Conservation (phyloP, 2,797 vertebrate genomes). For the Neoniphon sammara region DNA sequence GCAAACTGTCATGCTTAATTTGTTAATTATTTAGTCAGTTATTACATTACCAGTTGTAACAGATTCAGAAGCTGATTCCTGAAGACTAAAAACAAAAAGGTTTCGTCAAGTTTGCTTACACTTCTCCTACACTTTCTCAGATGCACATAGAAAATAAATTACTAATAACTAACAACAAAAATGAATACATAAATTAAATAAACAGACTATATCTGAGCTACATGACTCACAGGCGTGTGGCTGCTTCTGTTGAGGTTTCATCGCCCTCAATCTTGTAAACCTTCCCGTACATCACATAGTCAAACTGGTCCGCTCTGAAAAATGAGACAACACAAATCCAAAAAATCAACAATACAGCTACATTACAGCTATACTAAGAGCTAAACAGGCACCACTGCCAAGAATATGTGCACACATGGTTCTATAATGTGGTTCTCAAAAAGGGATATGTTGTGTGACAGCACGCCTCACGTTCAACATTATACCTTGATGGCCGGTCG, state of each 20-base stretch:
- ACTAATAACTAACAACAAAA: background rate
- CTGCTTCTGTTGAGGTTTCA: slow-evolving; percentile 97
- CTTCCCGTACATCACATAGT: slow-evolving; percentile 99
- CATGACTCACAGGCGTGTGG: slow-evolving; percentile 94
- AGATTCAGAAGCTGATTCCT: too few species aligned
- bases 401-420: background rate
- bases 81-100: too few species aligned
- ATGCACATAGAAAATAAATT: too few species aligned
- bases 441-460: background rate
- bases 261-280: slow-evolving; percentile 98
- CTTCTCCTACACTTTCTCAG: too few species aligned
- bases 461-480: background rate
- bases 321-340: background rate
- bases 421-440: background rate
- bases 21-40: too few species aligned
- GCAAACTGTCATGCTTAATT: too few species aligned
- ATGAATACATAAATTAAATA: too few species aligned
- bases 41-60: too few species aligned
- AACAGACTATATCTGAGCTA: background rate
- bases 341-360: background rate
- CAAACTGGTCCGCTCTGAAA: slow-evolving; percentile 95
- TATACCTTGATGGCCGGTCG: slow-evolving; percentile 92
- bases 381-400: too few species aligned
- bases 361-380: background rate
- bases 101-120: too few species aligned